Base-by-base conservation (phyloP, 1,140 invertebrate species). In the Homarus americanus region DNA sequence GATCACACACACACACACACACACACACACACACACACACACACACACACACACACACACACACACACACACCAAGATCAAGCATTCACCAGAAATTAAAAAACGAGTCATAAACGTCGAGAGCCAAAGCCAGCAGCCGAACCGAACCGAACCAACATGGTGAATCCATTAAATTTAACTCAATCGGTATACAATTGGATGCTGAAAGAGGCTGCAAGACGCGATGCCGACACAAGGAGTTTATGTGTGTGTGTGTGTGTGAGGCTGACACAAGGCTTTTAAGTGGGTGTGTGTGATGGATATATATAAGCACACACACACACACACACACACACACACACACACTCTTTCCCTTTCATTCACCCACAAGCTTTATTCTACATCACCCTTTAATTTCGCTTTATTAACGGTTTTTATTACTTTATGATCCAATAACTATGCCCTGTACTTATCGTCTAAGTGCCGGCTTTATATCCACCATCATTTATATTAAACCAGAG, bases 11-110 rank as follows among this genome's bases (percentile, higher is more conserved):
- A 58, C 53, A 58, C 53, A 73, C 72, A 73, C 72, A 73, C 36
- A 32, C 72, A 73, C 36, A n/a, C 75, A 41, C 36, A 41, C 36
- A 28, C 75, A 78, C 75, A 41, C 36, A 40, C 38, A 78, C 75
- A 40, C 36, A 73, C 10, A 10, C 17, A 78, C 28, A 17, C 28
- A 75, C 34, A 40, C 32, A 10, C 32, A 24, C 73, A n/a, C 20
- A 34, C 20, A 36, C 10, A 24, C 73, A 38, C 28, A 41, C 12
- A 78, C 17, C 44, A 49, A n/a, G n/a, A n/a, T n/a, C n/a, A n/a
- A n/a, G n/a, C n/a, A n/a, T n/a, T n/a, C n/a, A 17, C 44, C 44
- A 49, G 28, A 32, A 12, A 4, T 28, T n/a, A n/a, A n/a, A n/a
- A n/a, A n/a, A n/a, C n/a, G n/a, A n/a, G n/a, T n/a, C n/a, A 69